Conservation (phyloP, 1,140 invertebrate genomes). For the Apocrypta bakeri region DNA sequence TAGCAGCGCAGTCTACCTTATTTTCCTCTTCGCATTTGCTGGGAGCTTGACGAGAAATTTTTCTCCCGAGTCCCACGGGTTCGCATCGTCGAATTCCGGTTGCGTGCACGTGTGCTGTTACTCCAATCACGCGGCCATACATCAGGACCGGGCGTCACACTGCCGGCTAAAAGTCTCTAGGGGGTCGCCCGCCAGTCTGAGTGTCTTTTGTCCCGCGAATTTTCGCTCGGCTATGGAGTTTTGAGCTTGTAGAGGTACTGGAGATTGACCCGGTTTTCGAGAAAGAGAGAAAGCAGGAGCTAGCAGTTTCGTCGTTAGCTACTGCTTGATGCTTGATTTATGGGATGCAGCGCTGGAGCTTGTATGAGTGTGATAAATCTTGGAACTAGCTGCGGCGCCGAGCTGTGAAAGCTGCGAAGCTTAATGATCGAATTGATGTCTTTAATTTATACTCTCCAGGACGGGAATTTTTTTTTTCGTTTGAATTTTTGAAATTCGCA, state of each 20-base stretch:
- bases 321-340: constrained; percentile 27
- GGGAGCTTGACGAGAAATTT: constrained; percentile 10
- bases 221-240: background rate
- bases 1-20: background rate
- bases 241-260: background rate
- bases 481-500: background rate
- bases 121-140: constrained; percentile 68
- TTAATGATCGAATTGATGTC: background rate
- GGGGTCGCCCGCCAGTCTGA: constrained; percentile 40
- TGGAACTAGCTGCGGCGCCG: background rate
- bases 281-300: background rate
- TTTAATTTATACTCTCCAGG: background rate
- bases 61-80: constrained; percentile 42
- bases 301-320: constrained; percentile 20
- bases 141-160: constrained; percentile 55
- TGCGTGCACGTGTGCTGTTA: constrained; percentile 37
- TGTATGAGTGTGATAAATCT: constrained; percentile 1
- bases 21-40: background rate
- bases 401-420: background rate
- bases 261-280: constrained; percentile 12
- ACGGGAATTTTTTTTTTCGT: background rate
- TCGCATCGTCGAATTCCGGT: constrained; percentile 2
- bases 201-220: background rate
- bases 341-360: background rate
- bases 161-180: constrained; percentile 63